phyloP scores from a whole-genome alignment of 2,797 vertebrate genomes.

The Onychomys torridus region DNA sequence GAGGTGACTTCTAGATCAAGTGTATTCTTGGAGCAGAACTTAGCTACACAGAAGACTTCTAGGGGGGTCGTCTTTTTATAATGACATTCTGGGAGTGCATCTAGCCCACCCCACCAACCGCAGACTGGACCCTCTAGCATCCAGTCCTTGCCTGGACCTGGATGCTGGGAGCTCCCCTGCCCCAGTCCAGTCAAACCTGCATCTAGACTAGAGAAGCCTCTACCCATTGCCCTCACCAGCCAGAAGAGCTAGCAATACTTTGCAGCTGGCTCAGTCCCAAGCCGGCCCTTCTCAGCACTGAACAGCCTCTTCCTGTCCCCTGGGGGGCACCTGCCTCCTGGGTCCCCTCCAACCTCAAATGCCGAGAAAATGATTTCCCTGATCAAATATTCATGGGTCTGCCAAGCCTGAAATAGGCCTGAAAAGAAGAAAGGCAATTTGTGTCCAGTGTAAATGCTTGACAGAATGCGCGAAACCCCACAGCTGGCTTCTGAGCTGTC shows the following conservation, averaged over 20 bases:
- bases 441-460: background rate
- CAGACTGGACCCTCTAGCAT: fast-evolving
- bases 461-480: fast-evolving
- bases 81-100: background rate
- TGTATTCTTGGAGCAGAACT: background rate
- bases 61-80: background rate
- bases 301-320: background rate
- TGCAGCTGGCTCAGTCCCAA: background rate
- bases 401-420: constrained; percentile 17
- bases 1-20: background rate
- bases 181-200: background rate
- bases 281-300: background rate
- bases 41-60: background rate
- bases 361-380: background rate
- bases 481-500: background rate
- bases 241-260: background rate
- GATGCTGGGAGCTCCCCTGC: no score
- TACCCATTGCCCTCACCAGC: background rate
- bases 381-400: constrained; percentile 45
- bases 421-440: background rate
- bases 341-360: background rate
- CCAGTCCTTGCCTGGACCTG: background rate
- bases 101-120: background rate
- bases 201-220: background rate
- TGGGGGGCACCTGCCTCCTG: background rate